These are phyloP conservation scores for Eulemur rubriventer DNA, from an alignment of 2,797 vertebrate genomes.

Conservation along the genomic window DNA sequence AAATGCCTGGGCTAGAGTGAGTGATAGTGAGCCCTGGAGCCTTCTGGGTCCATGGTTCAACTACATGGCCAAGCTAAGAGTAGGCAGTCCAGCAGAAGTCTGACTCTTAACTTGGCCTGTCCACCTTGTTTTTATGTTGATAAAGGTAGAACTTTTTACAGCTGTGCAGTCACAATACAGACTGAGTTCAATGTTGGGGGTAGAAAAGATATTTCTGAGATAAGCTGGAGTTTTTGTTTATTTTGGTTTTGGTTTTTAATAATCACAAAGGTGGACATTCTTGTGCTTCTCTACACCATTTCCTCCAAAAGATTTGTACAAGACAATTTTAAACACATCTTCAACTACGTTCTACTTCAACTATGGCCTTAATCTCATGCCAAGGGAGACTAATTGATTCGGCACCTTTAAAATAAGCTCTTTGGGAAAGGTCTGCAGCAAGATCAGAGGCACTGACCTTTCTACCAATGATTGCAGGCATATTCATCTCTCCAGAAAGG, in stretches of 20 bases:
- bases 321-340: slow-evolving; percentile 60
- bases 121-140: slow-evolving; percentile 61
- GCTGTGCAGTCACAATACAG: background rate
- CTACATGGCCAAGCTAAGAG: background rate
- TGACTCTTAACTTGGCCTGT: slow-evolving; percentile 13
- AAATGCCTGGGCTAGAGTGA: background rate
- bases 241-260: slow-evolving; percentile 20
- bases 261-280: slow-evolving; percentile 32
- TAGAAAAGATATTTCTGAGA: background rate
- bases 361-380: slow-evolving; percentile 56
- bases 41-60: background rate
- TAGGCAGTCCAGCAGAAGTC: background rate
- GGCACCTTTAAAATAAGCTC: slow-evolving; percentile 66
- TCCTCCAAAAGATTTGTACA: slow-evolving; percentile 45
- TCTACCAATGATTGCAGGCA: background rate
- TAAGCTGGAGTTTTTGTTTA: background rate
- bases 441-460: slow-evolving; percentile 63
- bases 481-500: slow-evolving; percentile 49
- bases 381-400: slow-evolving; percentile 66
- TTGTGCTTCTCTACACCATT: background rate
- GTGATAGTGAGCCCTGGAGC: background rate
- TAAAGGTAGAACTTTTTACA: slow-evolving; percentile 62
- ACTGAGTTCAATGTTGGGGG: background rate
- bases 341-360: background rate
- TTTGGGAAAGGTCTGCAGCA: slow-evolving; percentile 59